Percentiles rank a stretch among this genome's conserved stretches.
Evolutionary conservation across 2,797 vertebrate genomes (phyloP).

Genomic region (Yasuhikotakia modesta): DNA sequence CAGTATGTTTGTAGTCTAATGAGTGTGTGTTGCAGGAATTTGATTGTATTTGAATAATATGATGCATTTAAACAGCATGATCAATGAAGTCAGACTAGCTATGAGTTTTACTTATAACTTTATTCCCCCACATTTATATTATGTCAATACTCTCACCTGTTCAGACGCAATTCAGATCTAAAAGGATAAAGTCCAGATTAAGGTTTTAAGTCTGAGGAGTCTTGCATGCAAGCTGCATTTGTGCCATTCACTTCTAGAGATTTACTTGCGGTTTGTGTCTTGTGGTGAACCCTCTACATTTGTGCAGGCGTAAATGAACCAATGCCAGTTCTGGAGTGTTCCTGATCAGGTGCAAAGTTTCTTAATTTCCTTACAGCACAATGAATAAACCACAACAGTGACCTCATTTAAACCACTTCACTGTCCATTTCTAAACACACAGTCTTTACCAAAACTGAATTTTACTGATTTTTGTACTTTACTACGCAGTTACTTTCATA

Average conservation of each 20-base stretch:
- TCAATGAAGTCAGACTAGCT: too few species aligned
- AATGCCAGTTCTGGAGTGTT: neutral
- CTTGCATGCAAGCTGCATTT: neutral
- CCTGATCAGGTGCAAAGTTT: neutral
- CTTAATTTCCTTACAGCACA: neutral
- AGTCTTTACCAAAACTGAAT: neutral
- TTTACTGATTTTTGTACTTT: neutral
- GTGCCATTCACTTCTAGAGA: conserved; percentile 4
- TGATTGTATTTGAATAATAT: too few species aligned
- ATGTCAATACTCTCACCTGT: neutral
- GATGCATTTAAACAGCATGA: too few species aligned
- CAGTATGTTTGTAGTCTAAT: too few species aligned
- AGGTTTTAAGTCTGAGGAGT: neutral
- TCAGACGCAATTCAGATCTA: neutral
- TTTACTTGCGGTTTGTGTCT: neutral
- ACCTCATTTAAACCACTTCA: too few species aligned
- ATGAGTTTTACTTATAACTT: too few species aligned
- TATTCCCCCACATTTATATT: neutral
- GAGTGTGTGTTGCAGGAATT: too few species aligned
- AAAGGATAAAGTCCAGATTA: too few species aligned
- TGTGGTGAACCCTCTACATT: conserved; percentile 7
- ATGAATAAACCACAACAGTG: too few species aligned
- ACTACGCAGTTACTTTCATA: neutral
- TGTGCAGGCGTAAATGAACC: neutral
- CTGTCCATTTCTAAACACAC: neutral